phyloP scores from a whole-genome alignment of 2,113 vertebrate species.

The Scortum barcoo region DNA sequence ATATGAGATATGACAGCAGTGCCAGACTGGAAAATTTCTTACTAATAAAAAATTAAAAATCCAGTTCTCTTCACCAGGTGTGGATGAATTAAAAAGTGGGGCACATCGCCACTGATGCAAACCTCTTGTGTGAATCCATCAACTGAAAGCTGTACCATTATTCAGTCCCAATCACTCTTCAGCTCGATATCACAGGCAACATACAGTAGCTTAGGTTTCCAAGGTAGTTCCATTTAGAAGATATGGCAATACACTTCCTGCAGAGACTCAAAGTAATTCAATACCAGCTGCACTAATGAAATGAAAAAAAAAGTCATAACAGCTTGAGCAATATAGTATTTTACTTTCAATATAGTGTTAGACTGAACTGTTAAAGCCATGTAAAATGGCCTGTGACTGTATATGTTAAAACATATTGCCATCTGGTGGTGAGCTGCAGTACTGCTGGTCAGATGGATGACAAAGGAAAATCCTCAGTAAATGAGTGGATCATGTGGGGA shows the following conservation, averaged over 20 bases:
- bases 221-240: slow-evolving; percentile 27
- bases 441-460: not conserved
- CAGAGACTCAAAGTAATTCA: not conserved
- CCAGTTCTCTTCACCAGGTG: not conserved
- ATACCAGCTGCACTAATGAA: slow-evolving; percentile 24
- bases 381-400: not conserved
- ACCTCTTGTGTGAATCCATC: slow-evolving; percentile 10
- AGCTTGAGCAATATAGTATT: slow-evolving; percentile 20
- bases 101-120: not conserved
- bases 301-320: not conserved
- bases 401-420: slow-evolving; percentile 53
- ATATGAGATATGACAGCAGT: not conserved
- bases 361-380: not conserved
- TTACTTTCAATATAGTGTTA: slow-evolving; percentile 2
- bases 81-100: not conserved
- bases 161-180: not conserved
- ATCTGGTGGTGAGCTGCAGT: slow-evolving; percentile 64
- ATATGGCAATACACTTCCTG: not conserved
- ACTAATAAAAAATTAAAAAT: not conserved
- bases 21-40: not conserved
- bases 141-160: not conserved
- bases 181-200: not conserved
- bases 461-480: not conserved
- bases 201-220: not conserved
- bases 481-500: not conserved